Conservation (phyloP, 2,113 vertebrate genomes). For the Chamaetylas fuelleborni region DNA sequence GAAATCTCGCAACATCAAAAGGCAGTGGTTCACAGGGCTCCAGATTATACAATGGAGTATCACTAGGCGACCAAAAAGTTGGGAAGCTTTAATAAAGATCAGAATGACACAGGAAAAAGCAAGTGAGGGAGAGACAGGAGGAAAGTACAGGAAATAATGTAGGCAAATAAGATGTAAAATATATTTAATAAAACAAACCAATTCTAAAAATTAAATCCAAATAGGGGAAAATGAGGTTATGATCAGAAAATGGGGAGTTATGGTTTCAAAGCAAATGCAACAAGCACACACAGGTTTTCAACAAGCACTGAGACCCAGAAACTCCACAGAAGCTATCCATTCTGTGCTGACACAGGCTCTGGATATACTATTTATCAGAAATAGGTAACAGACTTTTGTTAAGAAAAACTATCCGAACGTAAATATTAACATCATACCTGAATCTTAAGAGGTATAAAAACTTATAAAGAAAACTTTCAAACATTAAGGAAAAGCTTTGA, state of each 20-base stretch:
- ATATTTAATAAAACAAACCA: slow-evolving; percentile 46
- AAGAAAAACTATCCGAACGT: background rate
- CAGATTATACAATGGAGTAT: slow-evolving; percentile 97
- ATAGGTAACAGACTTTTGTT: background rate
- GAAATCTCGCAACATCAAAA: slow-evolving; percentile 93
- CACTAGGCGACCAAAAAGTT: slow-evolving; percentile 99
- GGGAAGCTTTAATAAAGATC: slow-evolving; percentile 98
- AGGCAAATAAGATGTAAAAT: slow-evolving; percentile 74
- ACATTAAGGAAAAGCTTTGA: background rate
- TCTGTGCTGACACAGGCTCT: background rate
- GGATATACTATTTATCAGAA: background rate
- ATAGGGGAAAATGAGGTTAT: slow-evolving; percentile 57
- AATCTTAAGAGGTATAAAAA: background rate
- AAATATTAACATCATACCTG: background rate
- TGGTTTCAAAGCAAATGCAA: slow-evolving; percentile 50
- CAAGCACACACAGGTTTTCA: slow-evolving; percentile 16
- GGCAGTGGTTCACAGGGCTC: slow-evolving; percentile 95
- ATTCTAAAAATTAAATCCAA: slow-evolving; percentile 68
- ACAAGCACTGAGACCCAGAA: background rate
- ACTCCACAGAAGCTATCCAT: background rate
- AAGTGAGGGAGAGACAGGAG: slow-evolving; percentile 87
- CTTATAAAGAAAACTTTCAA: background rate
- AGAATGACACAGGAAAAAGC: slow-evolving; percentile 87
- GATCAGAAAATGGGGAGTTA: slow-evolving; percentile 59
- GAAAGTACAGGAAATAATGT: slow-evolving; percentile 81